Evolutionary conservation across 2,888 invertebrate genomes (phyloP).

Genomic region (Tenthredo distinguenda): DNA sequence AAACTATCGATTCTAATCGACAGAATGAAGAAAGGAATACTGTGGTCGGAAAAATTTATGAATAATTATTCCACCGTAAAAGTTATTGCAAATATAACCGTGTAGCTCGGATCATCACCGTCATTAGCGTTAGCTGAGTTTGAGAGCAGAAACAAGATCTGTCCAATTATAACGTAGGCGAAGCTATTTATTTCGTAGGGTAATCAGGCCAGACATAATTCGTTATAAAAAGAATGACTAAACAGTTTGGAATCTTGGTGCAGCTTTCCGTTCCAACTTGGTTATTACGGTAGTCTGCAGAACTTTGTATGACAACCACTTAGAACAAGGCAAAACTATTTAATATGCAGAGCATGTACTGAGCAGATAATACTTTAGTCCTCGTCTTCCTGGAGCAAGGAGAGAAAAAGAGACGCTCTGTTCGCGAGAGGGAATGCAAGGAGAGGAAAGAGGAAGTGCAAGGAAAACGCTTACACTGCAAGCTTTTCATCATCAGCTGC

Average conservation of each 20-base stretch:
- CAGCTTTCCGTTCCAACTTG: not conserved
- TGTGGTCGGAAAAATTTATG: not conserved
- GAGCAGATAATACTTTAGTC: constrained; percentile 37
- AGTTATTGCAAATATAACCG: not conserved
- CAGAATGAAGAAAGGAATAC: not conserved
- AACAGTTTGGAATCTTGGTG: not conserved
- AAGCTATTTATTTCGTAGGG: not conserved
- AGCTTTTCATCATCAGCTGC: constrained; percentile 2
- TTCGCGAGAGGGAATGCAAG: not conserved
- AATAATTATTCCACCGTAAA: not conserved
- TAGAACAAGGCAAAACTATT: constrained; percentile 40
- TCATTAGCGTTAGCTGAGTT: not conserved
- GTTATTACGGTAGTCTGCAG: constrained; percentile 14
- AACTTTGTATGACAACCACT: constrained; percentile 24
- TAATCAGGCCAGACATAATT: not conserved
- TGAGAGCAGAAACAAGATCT: not conserved
- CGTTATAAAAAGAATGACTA: not conserved
- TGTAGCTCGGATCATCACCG: not conserved
- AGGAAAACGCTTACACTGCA: not conserved
- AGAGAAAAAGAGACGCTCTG: not conserved
- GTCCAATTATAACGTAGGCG: not conserved
- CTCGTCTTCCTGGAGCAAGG: not conserved
- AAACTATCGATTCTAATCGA: not conserved
- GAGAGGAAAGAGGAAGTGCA: not conserved
- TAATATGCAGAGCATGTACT: constrained; percentile 34